Conservation (phyloP, 2,113 vertebrate species). For the Polyodon spathula region DNA sequence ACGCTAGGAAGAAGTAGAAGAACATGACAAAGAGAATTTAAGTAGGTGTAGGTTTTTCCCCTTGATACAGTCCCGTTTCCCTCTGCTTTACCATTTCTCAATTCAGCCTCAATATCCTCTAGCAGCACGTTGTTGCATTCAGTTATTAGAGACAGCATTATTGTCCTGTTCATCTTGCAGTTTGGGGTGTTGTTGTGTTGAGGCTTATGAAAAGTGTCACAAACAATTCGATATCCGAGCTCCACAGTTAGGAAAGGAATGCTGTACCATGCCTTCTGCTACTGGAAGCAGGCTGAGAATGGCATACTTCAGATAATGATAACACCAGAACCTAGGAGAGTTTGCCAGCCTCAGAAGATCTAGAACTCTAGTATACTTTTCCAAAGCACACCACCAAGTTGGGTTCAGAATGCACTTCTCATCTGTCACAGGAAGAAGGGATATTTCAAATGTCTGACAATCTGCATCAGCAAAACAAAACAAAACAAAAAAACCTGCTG, state of each 20-base stretch:
- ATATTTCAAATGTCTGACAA: too few species aligned
- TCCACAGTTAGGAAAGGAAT: slow-evolving; percentile 66
- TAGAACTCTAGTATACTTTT: background rate
- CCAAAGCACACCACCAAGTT: background rate
- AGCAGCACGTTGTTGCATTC: slow-evolving; percentile 60
- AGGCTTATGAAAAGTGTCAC: slow-evolving; percentile 27
- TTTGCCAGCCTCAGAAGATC: background rate
- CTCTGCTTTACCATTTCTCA: slow-evolving; percentile 41
- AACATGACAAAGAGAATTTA: slow-evolving; percentile 84
- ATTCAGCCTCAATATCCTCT: slow-evolving; percentile 52
- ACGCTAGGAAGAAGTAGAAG: slow-evolving; percentile 78
- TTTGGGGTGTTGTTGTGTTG: slow-evolving; percentile 23
- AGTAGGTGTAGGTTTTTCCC: slow-evolving; percentile 73
- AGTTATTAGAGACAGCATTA: slow-evolving; percentile 50
- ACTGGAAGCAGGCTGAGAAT: slow-evolving; percentile 42
- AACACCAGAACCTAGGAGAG: background rate
- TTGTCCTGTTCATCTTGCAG: slow-evolving; percentile 54
- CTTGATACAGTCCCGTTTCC: slow-evolving; percentile 32
- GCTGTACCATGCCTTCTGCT: slow-evolving; percentile 33
- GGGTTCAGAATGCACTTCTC: background rate
- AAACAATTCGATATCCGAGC: slow-evolving; percentile 21
- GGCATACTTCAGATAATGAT: slow-evolving; percentile 35
- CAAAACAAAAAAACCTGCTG: too few species aligned
- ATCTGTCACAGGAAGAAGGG: too few species aligned
- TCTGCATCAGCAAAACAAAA: too few species aligned